Evolutionary conservation across 2,797 vertebrate species (phyloP).

Genomic region (Odontamblyopus rebecca): DNA sequence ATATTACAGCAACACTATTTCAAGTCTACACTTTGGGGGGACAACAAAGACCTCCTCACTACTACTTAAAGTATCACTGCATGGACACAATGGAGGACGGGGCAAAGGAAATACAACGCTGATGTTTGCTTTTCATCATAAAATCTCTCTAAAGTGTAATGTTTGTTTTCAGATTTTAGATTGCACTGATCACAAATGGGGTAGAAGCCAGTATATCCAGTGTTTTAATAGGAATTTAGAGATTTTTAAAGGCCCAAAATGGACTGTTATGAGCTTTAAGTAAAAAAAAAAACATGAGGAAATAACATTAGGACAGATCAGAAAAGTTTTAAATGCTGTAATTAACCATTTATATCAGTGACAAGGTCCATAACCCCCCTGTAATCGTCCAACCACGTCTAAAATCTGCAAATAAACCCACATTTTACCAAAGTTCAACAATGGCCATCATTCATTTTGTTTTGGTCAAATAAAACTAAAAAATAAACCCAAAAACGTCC

Average conservation of each 20-base stretch:
- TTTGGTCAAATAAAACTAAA: slow-evolving; percentile 9
- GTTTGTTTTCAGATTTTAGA: not conserved
- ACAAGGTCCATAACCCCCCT: too few species aligned
- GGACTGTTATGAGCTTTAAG: too few species aligned
- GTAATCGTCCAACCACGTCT: not conserved
- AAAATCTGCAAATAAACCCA: not conserved
- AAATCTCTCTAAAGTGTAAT: not conserved
- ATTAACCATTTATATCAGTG: too few species aligned
- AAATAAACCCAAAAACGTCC: slow-evolving; percentile 28
- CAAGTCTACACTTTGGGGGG: slow-evolving; percentile 72
- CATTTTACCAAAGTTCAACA: not conserved
- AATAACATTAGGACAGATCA: too few species aligned
- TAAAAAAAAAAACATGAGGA: too few species aligned
- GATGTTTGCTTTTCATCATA: not conserved
- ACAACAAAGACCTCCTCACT: slow-evolving; percentile 51
- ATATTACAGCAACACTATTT: slow-evolving; percentile 79
- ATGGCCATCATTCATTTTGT: not conserved
- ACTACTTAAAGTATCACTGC: slow-evolving; percentile 58
- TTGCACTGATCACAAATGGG: not conserved
- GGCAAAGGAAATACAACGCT: not conserved
- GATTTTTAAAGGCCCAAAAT: too few species aligned
- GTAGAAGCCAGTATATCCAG: too few species aligned
- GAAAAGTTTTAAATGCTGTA: too few species aligned
- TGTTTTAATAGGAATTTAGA: too few species aligned
- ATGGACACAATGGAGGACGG: slow-evolving; percentile 26